These are phyloP conservation scores for Sceloporus undulatus DNA, from an alignment of 2,113 vertebrate genomes.

Conservation along the genomic window DNA sequence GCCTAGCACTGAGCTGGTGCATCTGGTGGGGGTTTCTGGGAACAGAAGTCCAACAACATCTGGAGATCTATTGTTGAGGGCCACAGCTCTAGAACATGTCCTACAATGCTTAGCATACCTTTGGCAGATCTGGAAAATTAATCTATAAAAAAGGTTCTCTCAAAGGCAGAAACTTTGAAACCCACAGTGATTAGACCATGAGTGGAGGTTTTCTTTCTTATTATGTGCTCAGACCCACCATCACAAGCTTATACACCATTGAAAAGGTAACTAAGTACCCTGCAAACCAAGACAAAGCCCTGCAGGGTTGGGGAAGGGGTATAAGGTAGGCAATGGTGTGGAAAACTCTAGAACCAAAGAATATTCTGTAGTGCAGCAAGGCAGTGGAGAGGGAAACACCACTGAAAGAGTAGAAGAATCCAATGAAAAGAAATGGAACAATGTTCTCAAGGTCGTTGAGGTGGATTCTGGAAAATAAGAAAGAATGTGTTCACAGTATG, in stretches of 20 bases:
- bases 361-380: constrained; percentile 89
- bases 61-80: no score
- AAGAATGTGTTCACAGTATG: constrained; percentile 28
- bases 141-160: background rate
- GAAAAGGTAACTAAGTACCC: constrained; percentile 82
- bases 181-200: no score
- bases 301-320: constrained; percentile 86
- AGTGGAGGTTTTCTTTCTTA: background rate
- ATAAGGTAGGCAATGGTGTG: constrained; percentile 85
- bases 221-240: constrained; percentile 67
- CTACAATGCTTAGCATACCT: background rate
- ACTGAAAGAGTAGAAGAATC: constrained; percentile 88
- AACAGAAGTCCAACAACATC: no score
- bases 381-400: constrained; percentile 81
- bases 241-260: constrained; percentile 82
- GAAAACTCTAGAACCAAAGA: constrained; percentile 79
- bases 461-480: constrained; percentile 83
- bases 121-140: background rate
- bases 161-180: background rate
- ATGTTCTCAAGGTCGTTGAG: constrained; percentile 95
- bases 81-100: background rate
- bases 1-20: background rate
- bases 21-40: no score
- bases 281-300: constrained; percentile 77
- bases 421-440: constrained; percentile 87